These are phyloP conservation scores for Sicus ferrugineus DNA, from an alignment of 2,888 invertebrate species.

Conservation along the genomic window DNA sequence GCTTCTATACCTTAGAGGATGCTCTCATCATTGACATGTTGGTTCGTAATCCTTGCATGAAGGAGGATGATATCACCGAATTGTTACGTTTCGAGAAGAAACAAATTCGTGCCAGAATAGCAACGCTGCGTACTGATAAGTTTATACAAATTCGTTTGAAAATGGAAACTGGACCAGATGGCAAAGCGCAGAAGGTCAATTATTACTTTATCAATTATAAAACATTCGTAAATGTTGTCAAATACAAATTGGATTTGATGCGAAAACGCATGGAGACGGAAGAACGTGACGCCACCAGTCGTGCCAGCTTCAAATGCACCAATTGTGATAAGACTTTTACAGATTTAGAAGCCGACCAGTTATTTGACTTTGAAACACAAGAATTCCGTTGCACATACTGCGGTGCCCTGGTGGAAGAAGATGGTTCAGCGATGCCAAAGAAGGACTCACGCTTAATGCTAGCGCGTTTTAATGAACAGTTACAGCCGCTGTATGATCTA, in stretches of 20 bases:
- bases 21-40: conserved; percentile 94
- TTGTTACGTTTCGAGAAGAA: conserved; percentile 92
- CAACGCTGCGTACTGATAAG: conserved; percentile 88
- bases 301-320: conserved; percentile 94
- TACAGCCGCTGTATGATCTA: conserved; percentile 90
- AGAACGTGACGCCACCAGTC: conserved; percentile 91
- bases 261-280: conserved; percentile 94
- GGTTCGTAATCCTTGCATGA: conserved; percentile 91
- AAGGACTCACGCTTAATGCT: conserved; percentile 90
- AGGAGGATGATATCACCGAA: conserved; percentile 90
- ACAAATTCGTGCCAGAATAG: conserved; percentile 87
- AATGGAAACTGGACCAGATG: conserved; percentile 94
- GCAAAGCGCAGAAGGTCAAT: conserved; percentile 94
- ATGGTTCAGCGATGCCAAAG: conserved; percentile 90
- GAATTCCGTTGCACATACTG: conserved; percentile 93
- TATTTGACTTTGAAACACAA: conserved; percentile 83
- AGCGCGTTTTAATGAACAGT: conserved; percentile 93
- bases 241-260: conserved; percentile 96
- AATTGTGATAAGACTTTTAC: conserved; percentile 93
- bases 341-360: conserved; percentile 91
- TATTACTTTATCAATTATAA: conserved; percentile 98
- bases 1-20: conserved; percentile 94
- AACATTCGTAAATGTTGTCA: conserved; percentile 96
- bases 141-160: conserved; percentile 90
- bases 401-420: conserved; percentile 89